Evolutionary conservation across 2,888 invertebrate species (phyloP), one percentile per base, ranked within the genome.

Genomic region (Nomada lathburiana): DNA sequence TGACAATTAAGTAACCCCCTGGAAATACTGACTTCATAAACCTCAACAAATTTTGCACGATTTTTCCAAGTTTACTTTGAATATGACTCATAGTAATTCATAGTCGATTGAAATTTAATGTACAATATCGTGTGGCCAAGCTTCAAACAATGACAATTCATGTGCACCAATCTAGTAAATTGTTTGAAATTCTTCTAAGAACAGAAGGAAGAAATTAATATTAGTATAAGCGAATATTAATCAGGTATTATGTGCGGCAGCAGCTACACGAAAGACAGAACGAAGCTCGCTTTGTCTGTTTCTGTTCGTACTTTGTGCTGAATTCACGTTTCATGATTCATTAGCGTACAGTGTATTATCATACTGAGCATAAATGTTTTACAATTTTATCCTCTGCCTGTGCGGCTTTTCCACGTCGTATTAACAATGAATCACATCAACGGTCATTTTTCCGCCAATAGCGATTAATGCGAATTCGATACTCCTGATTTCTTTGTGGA

Each of bases 401-500:
- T 13, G 55, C 26, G 18, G 59, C 26, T 13, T 47, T 70, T 62
- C 55, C 55, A 71, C 13, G 26, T 13, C 10, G 47, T 44, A 23
- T 59, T 50, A 26, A 5, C 1, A 62, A 23, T 62, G 70, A 71
- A 53, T 68, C 67, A 71, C 65, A 53, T 23, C 47, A 44, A 13
- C 69, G 20, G 29, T n/a, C 7, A 65, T 67, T 76, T 76, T 77
- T 65, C 65, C 63, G 13, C 18, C 29, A 47, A 13, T 16, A n/a
- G 23, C 29, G 29, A 9, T 59, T 50, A 4, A 10, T 13, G 59
- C 36, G 68, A 13, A 74, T 36, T 0, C 13, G 20, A 47, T 36
- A 20, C 53, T 44, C 3, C 23, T 26, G 26, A n/a, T 44, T 26
- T 67, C 23, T 44, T 53, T 53, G 18, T 0, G 18, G 23, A 62